Conservation (phyloP, 2,888 invertebrate species). For the Eupithecia abbreviata region DNA sequence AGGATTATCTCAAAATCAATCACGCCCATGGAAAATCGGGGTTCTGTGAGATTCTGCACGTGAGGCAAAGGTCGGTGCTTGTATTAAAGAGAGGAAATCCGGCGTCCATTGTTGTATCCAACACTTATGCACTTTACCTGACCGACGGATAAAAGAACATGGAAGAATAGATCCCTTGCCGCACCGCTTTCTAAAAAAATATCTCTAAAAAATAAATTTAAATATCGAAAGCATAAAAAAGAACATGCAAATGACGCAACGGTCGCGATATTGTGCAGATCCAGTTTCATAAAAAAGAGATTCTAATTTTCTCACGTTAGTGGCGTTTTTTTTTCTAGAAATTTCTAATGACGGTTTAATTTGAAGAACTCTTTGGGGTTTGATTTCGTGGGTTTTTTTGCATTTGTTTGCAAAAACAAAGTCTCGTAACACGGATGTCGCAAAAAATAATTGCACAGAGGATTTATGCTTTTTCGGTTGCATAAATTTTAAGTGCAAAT, state of each 20-base stretch:
- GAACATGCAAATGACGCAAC: slow-evolving; percentile 77
- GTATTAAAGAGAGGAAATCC: slow-evolving; percentile 83
- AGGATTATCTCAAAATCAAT: slow-evolving; percentile 81
- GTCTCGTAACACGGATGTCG: slow-evolving; percentile 81
- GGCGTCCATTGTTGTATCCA: slow-evolving; percentile 77
- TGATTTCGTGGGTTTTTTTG: slow-evolving; percentile 74
- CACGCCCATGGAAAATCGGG: slow-evolving; percentile 80
- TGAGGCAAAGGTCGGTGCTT: slow-evolving; percentile 77
- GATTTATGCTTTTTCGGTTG: slow-evolving; percentile 74
- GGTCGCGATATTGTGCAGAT: slow-evolving; percentile 60
- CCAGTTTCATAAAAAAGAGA: slow-evolving; percentile 63
- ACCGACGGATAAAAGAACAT: slow-evolving; percentile 72
- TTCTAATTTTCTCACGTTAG: slow-evolving; percentile 83
- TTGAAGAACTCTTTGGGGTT: slow-evolving; percentile 83
- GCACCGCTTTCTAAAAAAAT: slow-evolving; percentile 73
- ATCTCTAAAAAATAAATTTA: slow-evolving; percentile 54
- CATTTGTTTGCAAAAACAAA: slow-evolving; percentile 80
- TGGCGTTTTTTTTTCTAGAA: slow-evolving; percentile 65
- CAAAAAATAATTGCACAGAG: slow-evolving; percentile 78
- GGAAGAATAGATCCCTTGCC: slow-evolving; percentile 62
- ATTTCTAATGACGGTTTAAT: slow-evolving; percentile 82
- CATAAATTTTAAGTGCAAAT: slow-evolving; percentile 54
- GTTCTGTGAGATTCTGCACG: slow-evolving; percentile 79
- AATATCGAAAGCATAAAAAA: slow-evolving; percentile 51
- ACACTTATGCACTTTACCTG: slow-evolving; percentile 80